Evolutionary conservation across 2,113 vertebrate species (phyloP), one percentile per base, ranked within the genome.

Genomic region (Melozone crissalis): DNA sequence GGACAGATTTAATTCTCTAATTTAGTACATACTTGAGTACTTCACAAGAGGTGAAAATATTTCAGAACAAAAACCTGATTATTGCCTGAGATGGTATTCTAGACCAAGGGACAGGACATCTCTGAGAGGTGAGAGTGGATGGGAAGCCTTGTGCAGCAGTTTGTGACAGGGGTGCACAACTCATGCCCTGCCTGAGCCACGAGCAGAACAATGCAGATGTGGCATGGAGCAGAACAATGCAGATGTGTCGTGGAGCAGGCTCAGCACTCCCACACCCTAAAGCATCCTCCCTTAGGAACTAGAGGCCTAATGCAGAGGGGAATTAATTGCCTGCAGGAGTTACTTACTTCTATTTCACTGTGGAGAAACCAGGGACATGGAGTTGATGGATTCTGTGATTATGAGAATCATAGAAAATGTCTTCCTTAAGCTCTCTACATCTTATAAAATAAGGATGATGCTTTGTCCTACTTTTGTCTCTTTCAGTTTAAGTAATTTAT

Each of bases 221-320:
- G 39, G 5, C 5, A 5, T 41, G 39, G 39, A 39, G 39, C 39
- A 39, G 39, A 39, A 39, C 39, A 12, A 12, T 39, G 39, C 39
- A 39, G 52, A 0, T 17, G 13, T 30, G 19, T 9, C 30, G 16
- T 13, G n/a, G 39, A 8, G 20, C 15, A 5, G 5, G 4, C 28
- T 79, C 30, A 55, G 47, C 47, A 39, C 20, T n/a, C 3, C 26
- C 58, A 39, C 20, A 35, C 3, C 26, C 58, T 49, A 31, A 47
- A 16, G 4, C 6, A 16, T 8, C 3, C 17, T 26, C 10, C 16
- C 33, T 44, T 8, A 47, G 11, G 27, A 35, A 5, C 11, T 23
- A 15, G 63, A 55, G 14, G 22, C 2, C 6, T 47, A 0, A 22
- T 30, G 7, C 0, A 81, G 30, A 51, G n/a, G 35, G 67, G 20